A percentile compares a stretch with the other conserved stretches of the same genome.
phyloP scores from a whole-genome alignment of 2,888 invertebrate genomes.

The Leptopilina syphax region DNA sequence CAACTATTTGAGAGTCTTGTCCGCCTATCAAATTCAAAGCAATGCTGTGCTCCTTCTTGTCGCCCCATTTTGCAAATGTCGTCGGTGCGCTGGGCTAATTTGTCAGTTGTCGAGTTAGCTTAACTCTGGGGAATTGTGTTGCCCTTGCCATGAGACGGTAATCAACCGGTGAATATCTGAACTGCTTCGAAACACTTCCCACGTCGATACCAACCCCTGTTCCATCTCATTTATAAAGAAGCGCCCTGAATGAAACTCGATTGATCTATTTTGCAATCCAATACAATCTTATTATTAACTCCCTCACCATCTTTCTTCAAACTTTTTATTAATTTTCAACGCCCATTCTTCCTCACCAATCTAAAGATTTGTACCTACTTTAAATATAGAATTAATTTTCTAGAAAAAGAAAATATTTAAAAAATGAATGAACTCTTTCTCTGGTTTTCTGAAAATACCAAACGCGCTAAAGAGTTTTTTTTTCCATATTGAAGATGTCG shows the following conservation, averaged over 20 bases:
- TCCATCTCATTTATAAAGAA: constrained; percentile 75
- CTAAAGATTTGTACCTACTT: too few relatives aligned
- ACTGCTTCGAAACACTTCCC: constrained; percentile 68
- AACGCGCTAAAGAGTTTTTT: constrained; percentile 9
- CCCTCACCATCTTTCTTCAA: constrained; percentile 7
- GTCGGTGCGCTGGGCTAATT: constrained; percentile 76
- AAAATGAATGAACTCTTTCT: not conserved
- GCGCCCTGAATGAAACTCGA: constrained; percentile 66
- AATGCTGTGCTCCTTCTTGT: constrained; percentile 68
- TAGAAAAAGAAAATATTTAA: too few relatives aligned
- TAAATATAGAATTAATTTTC: too few relatives aligned
- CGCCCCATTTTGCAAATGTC: constrained; percentile 77
- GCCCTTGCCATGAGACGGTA: constrained; percentile 69
- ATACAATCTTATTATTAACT: constrained; percentile 29
- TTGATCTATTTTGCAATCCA: constrained; percentile 67
- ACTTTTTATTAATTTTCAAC: constrained; percentile 18
- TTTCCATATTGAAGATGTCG: constrained; percentile 28
- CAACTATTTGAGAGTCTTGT: constrained; percentile 49
- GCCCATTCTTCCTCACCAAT: not conserved
- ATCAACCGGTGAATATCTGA: constrained; percentile 77
- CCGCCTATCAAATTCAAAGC: constrained; percentile 65
- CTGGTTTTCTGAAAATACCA: not conserved
- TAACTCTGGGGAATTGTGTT: constrained; percentile 71
- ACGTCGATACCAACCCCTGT: constrained; percentile 56
- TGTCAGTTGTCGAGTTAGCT: constrained; percentile 77